Conservation (phyloP, 2,113 vertebrate genomes). For the Hydrochoerus hydrochaeris region DNA sequence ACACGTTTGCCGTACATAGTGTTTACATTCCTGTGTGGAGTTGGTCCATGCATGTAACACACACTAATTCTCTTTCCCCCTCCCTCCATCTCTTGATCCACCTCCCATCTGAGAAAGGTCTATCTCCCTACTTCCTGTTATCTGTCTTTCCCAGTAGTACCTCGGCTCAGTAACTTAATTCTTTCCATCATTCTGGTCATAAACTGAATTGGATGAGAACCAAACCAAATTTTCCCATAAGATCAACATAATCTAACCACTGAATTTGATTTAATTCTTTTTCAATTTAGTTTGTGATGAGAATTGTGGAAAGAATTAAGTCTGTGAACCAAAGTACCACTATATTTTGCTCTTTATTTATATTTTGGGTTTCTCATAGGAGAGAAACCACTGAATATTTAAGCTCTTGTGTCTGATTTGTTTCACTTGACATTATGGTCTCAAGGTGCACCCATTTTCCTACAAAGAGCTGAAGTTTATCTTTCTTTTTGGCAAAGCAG, state of each 20-base stretch:
- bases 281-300: background rate
- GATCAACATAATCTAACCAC: background rate
- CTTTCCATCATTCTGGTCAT: background rate
- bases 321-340: background rate
- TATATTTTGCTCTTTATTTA: background rate
- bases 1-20: background rate
- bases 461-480: background rate
- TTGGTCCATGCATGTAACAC: background rate
- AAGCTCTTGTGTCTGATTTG: background rate
- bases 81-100: background rate
- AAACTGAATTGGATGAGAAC: background rate
- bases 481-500: background rate
- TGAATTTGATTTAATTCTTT: background rate
- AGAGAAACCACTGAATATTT: background rate
- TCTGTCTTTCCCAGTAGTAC: background rate
- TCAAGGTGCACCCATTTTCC: background rate
- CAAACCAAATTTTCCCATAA: background rate
- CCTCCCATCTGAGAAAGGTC: background rate
- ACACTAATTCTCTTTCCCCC: background rate
- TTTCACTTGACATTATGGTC: background rate
- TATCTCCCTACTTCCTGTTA: background rate
- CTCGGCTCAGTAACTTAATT: background rate
- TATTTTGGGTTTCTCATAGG: background rate
- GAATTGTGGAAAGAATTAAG: background rate
- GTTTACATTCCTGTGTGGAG: background rate